Evolutionary conservation across 2,888 invertebrate species (phyloP).

Genomic region (Heterodera filipjevi): DNA sequence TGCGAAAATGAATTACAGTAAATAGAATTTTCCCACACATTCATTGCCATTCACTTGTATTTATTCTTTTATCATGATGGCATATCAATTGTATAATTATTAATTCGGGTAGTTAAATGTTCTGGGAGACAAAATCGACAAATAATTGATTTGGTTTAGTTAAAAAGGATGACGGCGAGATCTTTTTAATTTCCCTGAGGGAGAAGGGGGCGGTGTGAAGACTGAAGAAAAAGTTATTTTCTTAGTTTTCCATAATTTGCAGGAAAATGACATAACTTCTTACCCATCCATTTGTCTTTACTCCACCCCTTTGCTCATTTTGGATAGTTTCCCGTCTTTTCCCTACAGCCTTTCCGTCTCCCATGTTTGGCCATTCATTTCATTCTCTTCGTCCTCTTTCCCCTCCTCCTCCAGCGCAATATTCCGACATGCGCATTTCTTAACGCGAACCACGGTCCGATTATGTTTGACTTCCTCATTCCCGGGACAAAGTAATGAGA

Average conservation of each 20-base stretch:
- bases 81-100: not conserved
- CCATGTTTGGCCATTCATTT: not conserved
- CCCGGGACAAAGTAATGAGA: slow-evolving; percentile 53
- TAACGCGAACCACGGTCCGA: slow-evolving; percentile 44
- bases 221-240: too few species aligned
- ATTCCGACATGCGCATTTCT: slow-evolving; percentile 49
- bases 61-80: not conserved
- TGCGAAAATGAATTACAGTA: too few species aligned
- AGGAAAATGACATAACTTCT: too few species aligned
- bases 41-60: not conserved
- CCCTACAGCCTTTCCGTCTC: not conserved
- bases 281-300: too few species aligned
- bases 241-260: too few species aligned
- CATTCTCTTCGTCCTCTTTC: not conserved
- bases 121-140: too few species aligned
- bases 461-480: slow-evolving; percentile 32
- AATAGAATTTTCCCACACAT: not conserved
- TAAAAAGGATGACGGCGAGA: too few species aligned
- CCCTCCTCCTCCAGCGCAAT: slow-evolving; percentile 38
- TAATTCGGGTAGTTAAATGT: too few species aligned
- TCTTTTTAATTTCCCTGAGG: too few species aligned
- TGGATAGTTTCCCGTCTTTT: not conserved
- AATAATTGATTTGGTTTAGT: too few species aligned
- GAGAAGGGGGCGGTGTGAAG: too few species aligned
- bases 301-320: too few species aligned